Percentiles rank a stretch among this genome's conserved stretches.
phyloP scores from a whole-genome alignment of 2,113 vertebrate species.

The Bucco capensis region DNA sequence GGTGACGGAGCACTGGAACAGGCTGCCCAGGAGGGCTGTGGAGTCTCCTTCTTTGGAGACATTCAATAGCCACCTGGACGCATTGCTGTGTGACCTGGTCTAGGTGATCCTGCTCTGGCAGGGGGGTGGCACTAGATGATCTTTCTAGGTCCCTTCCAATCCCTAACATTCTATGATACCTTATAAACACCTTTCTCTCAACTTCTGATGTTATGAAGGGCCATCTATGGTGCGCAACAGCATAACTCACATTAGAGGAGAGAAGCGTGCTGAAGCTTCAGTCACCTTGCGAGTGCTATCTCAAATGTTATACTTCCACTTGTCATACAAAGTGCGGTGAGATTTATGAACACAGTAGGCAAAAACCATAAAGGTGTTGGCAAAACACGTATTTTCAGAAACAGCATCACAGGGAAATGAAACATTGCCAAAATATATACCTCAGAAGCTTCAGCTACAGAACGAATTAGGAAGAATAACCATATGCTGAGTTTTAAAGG shows the following conservation, averaged over 20 bases:
- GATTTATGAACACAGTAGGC: background rate
- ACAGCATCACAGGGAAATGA: background rate
- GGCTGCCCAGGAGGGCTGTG: too few relatives aligned
- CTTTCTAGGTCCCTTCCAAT: too few relatives aligned
- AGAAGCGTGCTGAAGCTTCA: background rate
- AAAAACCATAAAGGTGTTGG: background rate
- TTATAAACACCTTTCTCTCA: background rate
- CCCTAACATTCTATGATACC: too few relatives aligned
- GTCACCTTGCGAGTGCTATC: background rate
- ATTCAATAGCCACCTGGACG: too few relatives aligned
- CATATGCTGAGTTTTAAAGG: background rate
- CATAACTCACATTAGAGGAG: background rate
- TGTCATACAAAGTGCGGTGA: background rate
- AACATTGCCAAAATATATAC: background rate
- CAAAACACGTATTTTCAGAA: background rate
- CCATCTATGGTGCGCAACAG: fast-evolving
- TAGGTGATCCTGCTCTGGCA: too few relatives aligned
- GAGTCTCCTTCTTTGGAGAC: too few relatives aligned
- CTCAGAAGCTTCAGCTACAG: background rate
- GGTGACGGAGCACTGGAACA: too few relatives aligned
- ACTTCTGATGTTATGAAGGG: background rate
- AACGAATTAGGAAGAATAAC: background rate
- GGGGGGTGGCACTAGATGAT: too few relatives aligned
- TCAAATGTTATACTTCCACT: background rate
- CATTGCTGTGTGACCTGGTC: too few relatives aligned